Evolutionary conservation across 2,113 vertebrate species (phyloP).

Genomic region (Petroica traversi): DNA sequence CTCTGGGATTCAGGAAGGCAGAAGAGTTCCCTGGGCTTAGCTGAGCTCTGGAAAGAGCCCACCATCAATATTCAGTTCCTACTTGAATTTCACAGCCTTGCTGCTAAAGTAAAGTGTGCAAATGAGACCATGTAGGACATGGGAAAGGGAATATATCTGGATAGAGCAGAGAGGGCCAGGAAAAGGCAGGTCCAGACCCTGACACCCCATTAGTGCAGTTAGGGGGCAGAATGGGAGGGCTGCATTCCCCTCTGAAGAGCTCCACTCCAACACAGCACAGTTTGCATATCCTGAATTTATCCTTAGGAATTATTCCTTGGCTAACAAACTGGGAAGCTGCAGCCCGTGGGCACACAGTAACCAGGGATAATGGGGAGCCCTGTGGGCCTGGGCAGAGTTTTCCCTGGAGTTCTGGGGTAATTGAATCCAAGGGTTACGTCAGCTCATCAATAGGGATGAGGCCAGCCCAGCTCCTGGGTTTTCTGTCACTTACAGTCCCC

Average conservation of each 20-base stretch:
- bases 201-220: rapidly evolving
- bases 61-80: background rate
- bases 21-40: background rate
- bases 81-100: background rate
- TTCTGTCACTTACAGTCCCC: background rate
- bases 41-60: background rate
- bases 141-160: background rate
- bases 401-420: background rate
- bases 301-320: background rate
- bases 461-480: background rate
- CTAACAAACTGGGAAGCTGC: background rate
- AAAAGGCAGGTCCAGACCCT: background rate
- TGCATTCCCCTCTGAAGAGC: background rate
- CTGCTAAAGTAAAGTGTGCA: background rate
- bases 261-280: rapidly evolving
- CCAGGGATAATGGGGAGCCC: background rate
- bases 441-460: slow-evolving; percentile 19
- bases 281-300: background rate
- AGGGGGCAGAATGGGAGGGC: background rate
- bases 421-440: background rate
- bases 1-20: background rate
- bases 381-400: background rate
- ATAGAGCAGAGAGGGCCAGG: background rate
- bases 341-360: background rate
- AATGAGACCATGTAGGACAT: rapidly evolving